These are phyloP conservation scores for Antigone vipio DNA, from an alignment of 2,113 vertebrate genomes.

Conservation along the genomic window DNA sequence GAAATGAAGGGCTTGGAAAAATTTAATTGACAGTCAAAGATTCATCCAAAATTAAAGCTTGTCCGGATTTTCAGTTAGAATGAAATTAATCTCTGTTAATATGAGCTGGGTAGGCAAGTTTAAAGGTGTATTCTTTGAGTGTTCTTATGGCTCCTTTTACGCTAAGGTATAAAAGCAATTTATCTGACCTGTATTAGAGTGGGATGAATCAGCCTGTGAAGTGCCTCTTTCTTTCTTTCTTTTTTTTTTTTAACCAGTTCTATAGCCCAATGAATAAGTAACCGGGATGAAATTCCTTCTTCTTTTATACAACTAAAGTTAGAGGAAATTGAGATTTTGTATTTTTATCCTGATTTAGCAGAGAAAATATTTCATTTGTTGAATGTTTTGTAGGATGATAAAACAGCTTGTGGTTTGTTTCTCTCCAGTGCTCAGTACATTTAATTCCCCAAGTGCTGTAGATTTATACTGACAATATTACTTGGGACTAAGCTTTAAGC, in stretches of 20 bases:
- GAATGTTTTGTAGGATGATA: background rate
- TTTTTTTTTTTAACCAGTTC: background rate
- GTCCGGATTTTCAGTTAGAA: background rate
- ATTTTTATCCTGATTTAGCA: background rate
- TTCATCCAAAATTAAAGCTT: conserved; percentile 6
- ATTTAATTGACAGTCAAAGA: background rate
- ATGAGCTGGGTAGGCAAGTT: background rate
- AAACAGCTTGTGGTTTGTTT: background rate
- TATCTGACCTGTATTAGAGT: background rate
- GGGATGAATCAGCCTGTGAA: background rate
- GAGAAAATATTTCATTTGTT: background rate
- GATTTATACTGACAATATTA: background rate
- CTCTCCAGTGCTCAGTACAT: background rate
- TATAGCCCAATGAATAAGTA: background rate
- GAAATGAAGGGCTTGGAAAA: background rate
- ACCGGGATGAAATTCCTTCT: background rate
- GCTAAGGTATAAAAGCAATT: background rate
- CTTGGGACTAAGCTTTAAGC: background rate
- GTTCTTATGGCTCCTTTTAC: background rate
- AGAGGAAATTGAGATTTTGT: background rate
- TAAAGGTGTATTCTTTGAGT: background rate
- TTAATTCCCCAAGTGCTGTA: background rate
- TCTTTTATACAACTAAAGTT: background rate
- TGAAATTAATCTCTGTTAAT: background rate
- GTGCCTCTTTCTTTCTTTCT: background rate